These are phyloP conservation scores for Mesoclemmys tuberculata DNA, from an alignment of 2,113 vertebrate genomes.

Conservation along the genomic window DNA sequence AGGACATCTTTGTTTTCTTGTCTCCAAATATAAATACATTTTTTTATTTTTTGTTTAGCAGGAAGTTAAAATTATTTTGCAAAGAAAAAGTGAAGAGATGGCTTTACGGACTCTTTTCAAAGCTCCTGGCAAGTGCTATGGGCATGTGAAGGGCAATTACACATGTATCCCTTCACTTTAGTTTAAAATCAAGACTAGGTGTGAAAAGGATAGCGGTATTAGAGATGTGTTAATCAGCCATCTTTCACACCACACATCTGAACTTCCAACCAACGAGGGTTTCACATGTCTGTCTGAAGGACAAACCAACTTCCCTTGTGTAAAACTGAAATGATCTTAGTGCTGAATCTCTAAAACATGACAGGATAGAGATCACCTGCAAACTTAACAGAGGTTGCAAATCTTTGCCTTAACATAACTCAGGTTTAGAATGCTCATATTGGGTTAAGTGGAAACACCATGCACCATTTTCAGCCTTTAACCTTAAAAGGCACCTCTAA, in stretches of 20 bases:
- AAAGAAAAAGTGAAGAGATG: background rate
- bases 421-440: conserved; percentile 13
- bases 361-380: background rate
- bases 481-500: conserved; percentile 33
- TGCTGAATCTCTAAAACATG: background rate
- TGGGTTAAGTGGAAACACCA: conserved; percentile 18
- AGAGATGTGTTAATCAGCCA: background rate
- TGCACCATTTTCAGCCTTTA: conserved; percentile 10
- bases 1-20: background rate
- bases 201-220: background rate
- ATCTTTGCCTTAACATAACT: background rate
- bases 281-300: conserved; percentile 22
- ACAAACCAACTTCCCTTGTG: background rate
- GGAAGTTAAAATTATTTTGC: background rate
- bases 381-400: conserved; percentile 25
- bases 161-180: background rate
- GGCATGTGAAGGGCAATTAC: background rate
- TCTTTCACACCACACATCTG: background rate
- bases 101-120: background rate
- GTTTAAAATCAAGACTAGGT: too few species aligned
- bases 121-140: background rate
- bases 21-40: background rate
- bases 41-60: background rate
- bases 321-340: conserved; percentile 14
- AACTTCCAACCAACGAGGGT: background rate